Conservation (phyloP, 2,888 invertebrate genomes). For the Nomada ferruginata region DNA sequence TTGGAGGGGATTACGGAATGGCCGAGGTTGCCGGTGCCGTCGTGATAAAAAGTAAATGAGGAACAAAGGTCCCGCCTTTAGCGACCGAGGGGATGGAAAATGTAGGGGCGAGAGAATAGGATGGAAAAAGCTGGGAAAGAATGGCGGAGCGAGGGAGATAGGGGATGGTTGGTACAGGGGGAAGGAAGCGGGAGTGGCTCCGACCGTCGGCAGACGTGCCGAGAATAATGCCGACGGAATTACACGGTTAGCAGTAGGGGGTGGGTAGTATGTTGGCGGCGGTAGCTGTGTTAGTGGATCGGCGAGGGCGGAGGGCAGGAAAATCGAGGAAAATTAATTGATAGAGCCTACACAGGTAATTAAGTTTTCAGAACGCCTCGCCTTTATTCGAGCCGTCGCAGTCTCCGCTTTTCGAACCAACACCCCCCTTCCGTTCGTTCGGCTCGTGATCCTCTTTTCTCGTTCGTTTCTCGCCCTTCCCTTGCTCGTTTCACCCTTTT, state of each 20-base stretch:
- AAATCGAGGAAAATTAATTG: conserved; percentile 84
- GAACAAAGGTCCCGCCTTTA: conserved; percentile 80
- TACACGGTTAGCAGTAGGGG: conserved; percentile 77
- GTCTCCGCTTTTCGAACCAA: conserved; percentile 47
- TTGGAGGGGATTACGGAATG: conserved; percentile 67
- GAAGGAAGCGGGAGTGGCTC: conserved; percentile 66
- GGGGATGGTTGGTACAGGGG: conserved; percentile 36
- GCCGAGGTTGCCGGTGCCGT: conserved; percentile 71
- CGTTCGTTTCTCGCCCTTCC: conserved; percentile 60
- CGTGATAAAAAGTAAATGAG: conserved; percentile 84
- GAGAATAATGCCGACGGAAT: conserved; percentile 83
- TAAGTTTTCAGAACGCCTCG: conserved; percentile 79
- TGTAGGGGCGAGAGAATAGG: conserved; percentile 58
- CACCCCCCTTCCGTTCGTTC: not conserved
- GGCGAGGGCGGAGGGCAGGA: conserved; percentile 72
- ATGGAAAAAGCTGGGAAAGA: conserved; percentile 4
- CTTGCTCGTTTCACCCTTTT: conserved; percentile 14
- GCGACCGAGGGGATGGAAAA: conserved; percentile 65
- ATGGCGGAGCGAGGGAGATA: conserved; percentile 25
- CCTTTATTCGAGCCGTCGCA: conserved; percentile 59
- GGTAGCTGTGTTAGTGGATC: conserved; percentile 56
- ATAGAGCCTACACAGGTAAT: conserved; percentile 83
- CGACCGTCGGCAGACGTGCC: conserved; percentile 81
- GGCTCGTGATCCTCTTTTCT: conserved; percentile 62
- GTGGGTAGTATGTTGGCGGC: conserved; percentile 53